Evolutionary conservation across 2,113 vertebrate species (phyloP).

Genomic region (Melanocharis versteri): DNA sequence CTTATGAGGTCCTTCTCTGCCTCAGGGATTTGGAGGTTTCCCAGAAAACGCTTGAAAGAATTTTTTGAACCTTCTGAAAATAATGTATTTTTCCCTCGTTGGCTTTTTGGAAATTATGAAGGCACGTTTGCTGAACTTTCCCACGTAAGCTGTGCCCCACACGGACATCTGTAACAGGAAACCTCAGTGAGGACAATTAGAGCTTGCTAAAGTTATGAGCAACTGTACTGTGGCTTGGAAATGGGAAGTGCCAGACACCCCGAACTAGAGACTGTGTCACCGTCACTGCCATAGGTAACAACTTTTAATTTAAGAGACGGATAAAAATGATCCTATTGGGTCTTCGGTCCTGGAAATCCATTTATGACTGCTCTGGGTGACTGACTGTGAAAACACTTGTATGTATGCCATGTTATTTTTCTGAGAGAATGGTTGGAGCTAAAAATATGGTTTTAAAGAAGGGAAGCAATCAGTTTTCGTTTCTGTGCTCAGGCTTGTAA

Average conservation of each 20-base stretch:
- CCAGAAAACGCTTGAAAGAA: slow-evolving; percentile 25
- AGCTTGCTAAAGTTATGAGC: background rate
- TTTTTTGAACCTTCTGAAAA: slow-evolving; percentile 7
- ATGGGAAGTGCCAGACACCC: background rate
- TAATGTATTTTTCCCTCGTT: slow-evolving; percentile 11
- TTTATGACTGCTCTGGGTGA: background rate
- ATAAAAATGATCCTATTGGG: background rate
- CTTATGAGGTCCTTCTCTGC: background rate
- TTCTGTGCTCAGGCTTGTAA: background rate
- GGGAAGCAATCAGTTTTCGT: background rate
- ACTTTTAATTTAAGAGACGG: background rate
- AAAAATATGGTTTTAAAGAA: background rate
- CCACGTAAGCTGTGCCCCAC: background rate
- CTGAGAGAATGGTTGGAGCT: background rate
- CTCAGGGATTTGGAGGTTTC: background rate
- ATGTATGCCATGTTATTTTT: background rate
- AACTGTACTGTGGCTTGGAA: background rate
- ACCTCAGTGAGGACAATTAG: background rate
- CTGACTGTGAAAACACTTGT: background rate
- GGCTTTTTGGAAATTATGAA: background rate
- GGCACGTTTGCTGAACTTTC: slow-evolving; percentile 18
- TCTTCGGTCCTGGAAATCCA: background rate
- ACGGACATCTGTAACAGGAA: background rate
- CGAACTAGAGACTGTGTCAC: background rate
- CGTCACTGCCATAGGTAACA: background rate